Conservation (phyloP, 2,888 invertebrate species). For the Volucella inanis region DNA sequence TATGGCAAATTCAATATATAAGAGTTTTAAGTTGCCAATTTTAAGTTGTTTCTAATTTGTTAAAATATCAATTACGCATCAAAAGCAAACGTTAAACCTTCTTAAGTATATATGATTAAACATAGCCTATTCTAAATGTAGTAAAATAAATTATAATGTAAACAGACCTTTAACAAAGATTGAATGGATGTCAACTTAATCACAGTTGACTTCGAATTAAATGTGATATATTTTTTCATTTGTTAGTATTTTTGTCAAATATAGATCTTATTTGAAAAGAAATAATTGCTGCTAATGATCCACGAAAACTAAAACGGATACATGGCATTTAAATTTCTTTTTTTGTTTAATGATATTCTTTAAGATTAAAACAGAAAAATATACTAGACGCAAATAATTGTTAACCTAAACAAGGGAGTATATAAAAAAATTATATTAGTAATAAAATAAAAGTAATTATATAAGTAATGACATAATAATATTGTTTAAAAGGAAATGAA, state of each 20-base stretch:
- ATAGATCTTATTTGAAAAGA: slow-evolving; percentile 29
- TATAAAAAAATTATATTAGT: slow-evolving; percentile 18
- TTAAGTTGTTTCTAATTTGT: too few relatives aligned
- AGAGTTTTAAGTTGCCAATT: too few relatives aligned
- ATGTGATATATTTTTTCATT: slow-evolving; percentile 80
- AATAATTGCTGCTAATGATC: slow-evolving; percentile 4
- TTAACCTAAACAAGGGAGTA: slow-evolving; percentile 47
- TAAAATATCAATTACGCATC: too few relatives aligned
- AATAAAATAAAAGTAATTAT: too few relatives aligned
- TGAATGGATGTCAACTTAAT: slow-evolving; percentile 35
- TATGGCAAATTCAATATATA: too few relatives aligned
- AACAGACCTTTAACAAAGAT: slow-evolving; percentile 20
- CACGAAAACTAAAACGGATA: background rate
- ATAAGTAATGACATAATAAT: slow-evolving; percentile 3
- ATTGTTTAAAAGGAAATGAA: slow-evolving; percentile 14
- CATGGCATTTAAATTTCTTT: background rate
- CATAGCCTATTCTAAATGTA: slow-evolving; percentile 8
- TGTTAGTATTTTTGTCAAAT: slow-evolving; percentile 57
- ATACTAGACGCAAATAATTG: slow-evolving; percentile 21
- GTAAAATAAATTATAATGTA: slow-evolving; percentile 29
- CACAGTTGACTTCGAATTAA: slow-evolving; percentile 76
- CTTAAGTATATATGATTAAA: background rate
- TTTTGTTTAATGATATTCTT: background rate
- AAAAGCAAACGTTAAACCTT: background rate
- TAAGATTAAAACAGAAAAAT: slow-evolving; percentile 3